Evolutionary conservation across 2,113 vertebrate species (phyloP).

Genomic region (Megaptera novaeangliae): DNA sequence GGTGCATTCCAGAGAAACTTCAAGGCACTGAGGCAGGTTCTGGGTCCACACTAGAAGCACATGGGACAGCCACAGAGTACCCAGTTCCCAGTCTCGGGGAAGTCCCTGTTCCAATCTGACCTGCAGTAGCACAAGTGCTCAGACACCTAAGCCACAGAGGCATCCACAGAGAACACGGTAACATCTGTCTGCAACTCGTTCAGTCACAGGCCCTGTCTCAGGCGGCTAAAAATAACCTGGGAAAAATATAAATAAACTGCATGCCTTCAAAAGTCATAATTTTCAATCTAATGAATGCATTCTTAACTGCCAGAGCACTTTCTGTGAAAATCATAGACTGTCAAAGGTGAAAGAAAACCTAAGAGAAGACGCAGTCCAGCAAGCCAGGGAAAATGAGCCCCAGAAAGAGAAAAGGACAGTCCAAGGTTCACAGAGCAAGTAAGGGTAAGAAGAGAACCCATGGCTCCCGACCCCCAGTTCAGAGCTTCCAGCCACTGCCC

Average conservation of each 20-base stretch:
- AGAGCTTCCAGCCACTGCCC: neutral
- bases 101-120: neutral
- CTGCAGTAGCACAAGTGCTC: neutral
- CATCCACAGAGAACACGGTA: neutral
- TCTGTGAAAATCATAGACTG: conserved; percentile 25
- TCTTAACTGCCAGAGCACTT: conserved; percentile 17
- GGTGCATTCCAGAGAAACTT: neutral
- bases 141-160: neutral
- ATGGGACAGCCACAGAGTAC: neutral
- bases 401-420: neutral
- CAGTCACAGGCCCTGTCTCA: conserved; percentile 3
- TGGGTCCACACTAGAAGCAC: neutral
- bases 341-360: conserved; percentile 39
- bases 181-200: neutral
- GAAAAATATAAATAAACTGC: conserved; percentile 42
- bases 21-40: neutral
- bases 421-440: neutral
- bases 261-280: neutral
- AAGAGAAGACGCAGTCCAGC: neutral
- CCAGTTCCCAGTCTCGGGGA: neutral
- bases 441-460: neutral
- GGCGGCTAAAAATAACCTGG: conserved; percentile 24
- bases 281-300: neutral
- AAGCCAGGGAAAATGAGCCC: neutral
- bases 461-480: neutral